Evolutionary conservation across 2,888 invertebrate genomes (phyloP), one percentile per base, ranked within the genome.

Genomic region (Watsonalla cultraria): DNA sequence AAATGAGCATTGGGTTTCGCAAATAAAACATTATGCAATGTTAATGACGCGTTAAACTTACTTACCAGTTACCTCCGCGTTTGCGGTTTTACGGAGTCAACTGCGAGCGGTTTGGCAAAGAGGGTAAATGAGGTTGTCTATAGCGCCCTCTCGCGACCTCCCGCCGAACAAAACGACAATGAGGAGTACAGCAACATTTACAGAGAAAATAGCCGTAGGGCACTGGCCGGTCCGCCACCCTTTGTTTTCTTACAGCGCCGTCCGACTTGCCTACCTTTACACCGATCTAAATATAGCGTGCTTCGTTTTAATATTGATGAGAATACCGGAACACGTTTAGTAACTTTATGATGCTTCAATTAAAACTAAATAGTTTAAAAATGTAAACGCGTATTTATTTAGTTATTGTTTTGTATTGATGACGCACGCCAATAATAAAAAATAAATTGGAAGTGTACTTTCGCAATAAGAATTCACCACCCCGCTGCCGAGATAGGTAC

Each of bases 191-290:
- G 78, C 76, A 80, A 82, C 82, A 82, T 83, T 86, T 84, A 81
- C 80, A 76, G 78, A 81, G 84, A 82, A 85, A 86, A 86, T 77
- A 74, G 82, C 88, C 85, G 72, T 70, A 74, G 84, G 88, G 80
- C 83, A 82, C 66, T 66, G 71, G 70, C 76, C 72, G 70, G 72
- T 79, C 80, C 78, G 72, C 70, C 73, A 72, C 80, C 86, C 84
- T 85, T 88, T 88, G 86, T 88, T 86, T 83, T 84, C 79, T 74
- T 76, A 78, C 70, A 70, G 61, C 68, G 70, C 70, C 68, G 67
- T 72, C 70, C 72, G 68, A 74, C 77, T 78, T 75, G 62, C 70
- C 70, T 68, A 76, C 65, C 71, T 59, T 56, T 57, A 59, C 68
- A 68, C 61, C 61, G 60, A 66, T 61, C 42, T 60, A 71, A 73